phyloP scores from a whole-genome alignment of 2,888 invertebrate species.

The Eupelmus urozonus region DNA sequence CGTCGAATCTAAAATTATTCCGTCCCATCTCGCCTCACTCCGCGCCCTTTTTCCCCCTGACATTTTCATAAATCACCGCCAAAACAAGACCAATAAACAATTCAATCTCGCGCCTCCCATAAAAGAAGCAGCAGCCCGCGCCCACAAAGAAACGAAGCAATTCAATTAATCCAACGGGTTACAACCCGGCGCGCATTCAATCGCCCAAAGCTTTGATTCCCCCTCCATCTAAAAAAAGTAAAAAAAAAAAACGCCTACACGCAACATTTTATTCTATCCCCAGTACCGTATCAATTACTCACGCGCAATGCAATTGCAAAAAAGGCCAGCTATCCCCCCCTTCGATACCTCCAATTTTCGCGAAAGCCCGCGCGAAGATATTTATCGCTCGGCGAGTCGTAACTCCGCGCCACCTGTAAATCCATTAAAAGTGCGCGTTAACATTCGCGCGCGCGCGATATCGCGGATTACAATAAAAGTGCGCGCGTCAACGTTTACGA shows the following conservation, averaged over 20 bases:
- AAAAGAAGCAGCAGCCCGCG: too few species aligned
- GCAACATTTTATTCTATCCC: not conserved
- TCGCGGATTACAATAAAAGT: conserved; percentile 50
- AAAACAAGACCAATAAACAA: too few species aligned
- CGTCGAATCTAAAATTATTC: too few species aligned
- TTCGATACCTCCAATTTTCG: conserved; percentile 48
- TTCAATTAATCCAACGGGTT: not conserved
- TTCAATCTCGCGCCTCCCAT: too few species aligned
- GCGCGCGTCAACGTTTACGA: not conserved
- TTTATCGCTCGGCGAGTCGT: conserved; percentile 56
- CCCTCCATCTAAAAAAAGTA: not conserved
- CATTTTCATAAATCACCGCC: too few species aligned
- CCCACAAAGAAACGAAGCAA: not conserved
- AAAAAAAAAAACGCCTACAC: not conserved
- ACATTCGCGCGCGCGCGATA: conserved; percentile 25
- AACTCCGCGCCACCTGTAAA: conserved; percentile 38
- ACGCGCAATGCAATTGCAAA: conserved; percentile 24
- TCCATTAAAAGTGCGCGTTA: conserved; percentile 56
- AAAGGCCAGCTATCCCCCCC: not conserved
- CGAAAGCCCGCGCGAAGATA: conserved; percentile 47
- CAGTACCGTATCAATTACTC: not conserved
- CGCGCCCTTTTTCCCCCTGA: too few species aligned
- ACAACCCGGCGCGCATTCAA: not conserved
- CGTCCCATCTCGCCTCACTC: too few species aligned
- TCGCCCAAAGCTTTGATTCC: not conserved